A percentile compares a stretch with the other conserved stretches of the same genome.
These are phyloP conservation scores for Drosophila pallidifrons DNA, from an alignment of 1,140 invertebrate species.

Conservation along the genomic window DNA sequence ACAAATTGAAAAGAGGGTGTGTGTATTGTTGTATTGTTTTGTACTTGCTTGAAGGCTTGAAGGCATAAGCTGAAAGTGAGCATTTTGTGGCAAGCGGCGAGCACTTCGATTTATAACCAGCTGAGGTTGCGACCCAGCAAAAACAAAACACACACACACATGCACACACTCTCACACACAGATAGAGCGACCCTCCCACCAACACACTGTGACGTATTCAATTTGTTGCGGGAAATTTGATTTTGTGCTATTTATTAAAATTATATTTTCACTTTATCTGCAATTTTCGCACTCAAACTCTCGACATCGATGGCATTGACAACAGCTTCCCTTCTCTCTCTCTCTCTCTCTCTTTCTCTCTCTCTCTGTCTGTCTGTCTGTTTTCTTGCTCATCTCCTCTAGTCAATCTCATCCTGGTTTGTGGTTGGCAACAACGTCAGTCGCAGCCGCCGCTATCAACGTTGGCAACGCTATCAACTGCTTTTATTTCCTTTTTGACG, in stretches of 20 bases:
- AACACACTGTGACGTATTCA: constrained; percentile 9
- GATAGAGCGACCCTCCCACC: not conserved
- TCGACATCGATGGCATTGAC: constrained; percentile 21
- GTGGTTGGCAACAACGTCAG: constrained; percentile 45
- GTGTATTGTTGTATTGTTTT: no score
- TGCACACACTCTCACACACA: not conserved
- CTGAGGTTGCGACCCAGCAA: not conserved
- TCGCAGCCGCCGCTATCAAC: constrained; percentile 50
- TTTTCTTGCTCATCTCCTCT: constrained; percentile 8
- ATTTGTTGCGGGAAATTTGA: constrained; percentile 65
- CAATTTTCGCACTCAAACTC: constrained; percentile 47
- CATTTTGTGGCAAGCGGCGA: not conserved
- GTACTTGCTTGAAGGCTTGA: constrained; percentile 12
- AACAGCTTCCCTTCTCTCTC: not conserved
- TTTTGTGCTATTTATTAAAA: constrained; percentile 76
- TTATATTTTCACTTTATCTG: constrained; percentile 75
- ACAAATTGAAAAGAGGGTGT: constrained; percentile 7
- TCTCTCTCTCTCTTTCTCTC: no score
- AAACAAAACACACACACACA: not conserved
- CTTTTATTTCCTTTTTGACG: constrained; percentile 58
- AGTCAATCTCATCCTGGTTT: constrained; percentile 8
- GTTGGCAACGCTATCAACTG: constrained; percentile 52
- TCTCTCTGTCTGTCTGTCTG: not conserved
- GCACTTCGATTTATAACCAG: constrained; percentile 6
- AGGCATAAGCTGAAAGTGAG: constrained; percentile 4